Base-by-base conservation (phyloP, 92 coral and sea anemone species). In the Pocillopora meandrina region DNA sequence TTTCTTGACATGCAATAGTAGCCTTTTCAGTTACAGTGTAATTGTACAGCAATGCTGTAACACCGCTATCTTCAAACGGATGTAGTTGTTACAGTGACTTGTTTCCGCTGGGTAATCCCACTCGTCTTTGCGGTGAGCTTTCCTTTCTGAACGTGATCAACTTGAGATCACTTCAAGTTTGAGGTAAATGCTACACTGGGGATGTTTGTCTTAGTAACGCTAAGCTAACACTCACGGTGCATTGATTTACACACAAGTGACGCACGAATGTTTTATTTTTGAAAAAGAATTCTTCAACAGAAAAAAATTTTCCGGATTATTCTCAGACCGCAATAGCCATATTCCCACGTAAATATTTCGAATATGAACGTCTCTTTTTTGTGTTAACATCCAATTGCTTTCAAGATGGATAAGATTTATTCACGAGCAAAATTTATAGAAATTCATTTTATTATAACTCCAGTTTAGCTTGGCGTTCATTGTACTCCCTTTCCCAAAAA, bases 131-230 rank as follows among this genome's bases (percentile, higher is more conserved):
- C 74, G 74, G 74, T n/a, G 5, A 33, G 20, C 73, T 33, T 68
- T 2, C 56, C 47, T 9, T n/a, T 36, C 33, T 68, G 74, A 70
- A 70, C 74, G 74, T 70, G 74, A 70, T 70, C 74, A 70, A 70
- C 20, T 70, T 70, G 74, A 70, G 35, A 42, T 34, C 12, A 15
- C 14, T 70, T 20, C 56, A 18, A 70, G 74, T 70, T 49, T 36
- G 55, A 16, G 21, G 74, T 10, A 15, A 34, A 70, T 42, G 74
- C 12, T 70, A 16, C 55, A 70, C 70, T 21, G 21, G 35, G 13
- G 12, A 34, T 69, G 31, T 69, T 5, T 47, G 36, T 15, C 21
- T 8, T 35, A 0, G 74, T 70, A 55, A 35, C 73, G 74, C 74
- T 16, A 34, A 68, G 16, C 72, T 68, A 31, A 68, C 49, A 13